A percentile compares a stretch with the other conserved stretches of the same genome.
These are phyloP conservation scores for Cephus spinipes DNA, from an alignment of 2,888 invertebrate species.

Conservation along the genomic window DNA sequence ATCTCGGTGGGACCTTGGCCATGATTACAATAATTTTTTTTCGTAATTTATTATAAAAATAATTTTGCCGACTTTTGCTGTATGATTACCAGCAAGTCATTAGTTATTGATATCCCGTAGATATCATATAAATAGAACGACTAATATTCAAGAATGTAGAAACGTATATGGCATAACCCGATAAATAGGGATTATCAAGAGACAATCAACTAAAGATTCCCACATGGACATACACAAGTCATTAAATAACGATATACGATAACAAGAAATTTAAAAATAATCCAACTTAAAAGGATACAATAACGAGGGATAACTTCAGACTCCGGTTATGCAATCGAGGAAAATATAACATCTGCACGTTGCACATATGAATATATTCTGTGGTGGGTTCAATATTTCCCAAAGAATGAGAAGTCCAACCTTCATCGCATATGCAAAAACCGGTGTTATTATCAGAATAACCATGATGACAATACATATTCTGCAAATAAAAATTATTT, in stretches of 20 bases:
- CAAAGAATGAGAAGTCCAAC: slow-evolving; percentile 62
- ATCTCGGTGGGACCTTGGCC: slow-evolving; percentile 77
- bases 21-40: background rate
- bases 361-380: slow-evolving; percentile 66
- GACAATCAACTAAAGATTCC: background rate
- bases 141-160: background rate
- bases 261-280: background rate
- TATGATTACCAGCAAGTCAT: background rate
- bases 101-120: background rate
- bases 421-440: slow-evolving; percentile 61
- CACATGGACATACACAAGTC: background rate
- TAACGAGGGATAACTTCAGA: slow-evolving; percentile 24
- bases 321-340: slow-evolving; percentile 29
- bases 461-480: slow-evolving; percentile 64
- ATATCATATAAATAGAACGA: background rate
- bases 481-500: slow-evolving; percentile 26
- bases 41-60: background rate
- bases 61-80: background rate
- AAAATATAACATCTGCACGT: slow-evolving; percentile 50
- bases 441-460: slow-evolving; percentile 54
- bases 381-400: slow-evolving; percentile 58
- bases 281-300: slow-evolving; percentile 31
- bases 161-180: background rate
- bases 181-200: background rate
- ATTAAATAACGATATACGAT: background rate